phyloP scores from a whole-genome alignment of 2,888 invertebrate genomes.

The Spilosoma lubricipeda region DNA sequence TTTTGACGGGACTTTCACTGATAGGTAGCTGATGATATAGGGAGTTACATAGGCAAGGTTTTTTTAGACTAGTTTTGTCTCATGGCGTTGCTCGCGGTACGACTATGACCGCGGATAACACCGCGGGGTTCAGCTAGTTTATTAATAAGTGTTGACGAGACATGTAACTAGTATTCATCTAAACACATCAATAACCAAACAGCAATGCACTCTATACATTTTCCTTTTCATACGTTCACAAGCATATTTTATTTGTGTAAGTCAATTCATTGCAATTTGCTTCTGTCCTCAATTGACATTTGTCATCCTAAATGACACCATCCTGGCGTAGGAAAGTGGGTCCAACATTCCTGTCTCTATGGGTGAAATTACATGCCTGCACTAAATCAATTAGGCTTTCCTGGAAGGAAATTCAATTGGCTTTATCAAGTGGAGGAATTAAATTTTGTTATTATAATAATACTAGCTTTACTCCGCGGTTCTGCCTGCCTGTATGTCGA shows the following conservation, averaged over 20 bases:
- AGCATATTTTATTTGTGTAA: slow-evolving; percentile 39
- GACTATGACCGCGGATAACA: no score
- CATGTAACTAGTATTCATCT: not conserved
- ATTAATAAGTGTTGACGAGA: not conserved
- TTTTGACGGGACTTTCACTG: no score
- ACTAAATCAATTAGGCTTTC: slow-evolving; percentile 52
- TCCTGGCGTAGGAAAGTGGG: slow-evolving; percentile 62
- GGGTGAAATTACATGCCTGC: slow-evolving; percentile 51
- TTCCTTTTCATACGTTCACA: slow-evolving; percentile 11
- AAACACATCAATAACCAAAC: not conserved
- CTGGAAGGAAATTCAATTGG: slow-evolving; percentile 52
- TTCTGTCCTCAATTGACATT: slow-evolving; percentile 62
- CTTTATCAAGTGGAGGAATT: slow-evolving; percentile 32
- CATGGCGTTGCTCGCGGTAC: no score
- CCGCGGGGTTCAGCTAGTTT: no score
- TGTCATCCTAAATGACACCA: slow-evolving; percentile 56
- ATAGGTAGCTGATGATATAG: no score
- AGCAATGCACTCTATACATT: not conserved
- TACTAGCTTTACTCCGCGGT: no score
- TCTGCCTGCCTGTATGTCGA: no score
- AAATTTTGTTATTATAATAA: not conserved
- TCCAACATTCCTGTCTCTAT: slow-evolving; percentile 40
- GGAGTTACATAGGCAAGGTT: no score
- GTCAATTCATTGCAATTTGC: slow-evolving; percentile 46
- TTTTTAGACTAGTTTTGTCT: no score